A percentile compares a stretch with the other conserved stretches of the same genome.
These are phyloP conservation scores for Lepeophtheirus salmonis DNA, from an alignment of 1,140 invertebrate species.

Conservation along the genomic window DNA sequence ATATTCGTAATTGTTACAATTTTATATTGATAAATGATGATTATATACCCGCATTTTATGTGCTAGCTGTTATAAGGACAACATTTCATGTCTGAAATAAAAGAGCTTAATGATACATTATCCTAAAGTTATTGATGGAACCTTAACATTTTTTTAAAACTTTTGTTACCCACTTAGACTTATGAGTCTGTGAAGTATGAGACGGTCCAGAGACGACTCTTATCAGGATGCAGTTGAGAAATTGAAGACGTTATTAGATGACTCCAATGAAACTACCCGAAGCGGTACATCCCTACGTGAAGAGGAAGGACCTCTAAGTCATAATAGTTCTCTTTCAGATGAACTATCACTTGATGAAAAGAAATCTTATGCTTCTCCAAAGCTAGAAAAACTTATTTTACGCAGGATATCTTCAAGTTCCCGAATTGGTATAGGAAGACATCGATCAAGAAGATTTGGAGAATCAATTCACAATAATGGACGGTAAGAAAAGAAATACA, in stretches of 20 bases:
- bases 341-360: not conserved
- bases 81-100: not conserved
- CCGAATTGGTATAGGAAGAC: too few relatives aligned
- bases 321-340: constrained; percentile 1
- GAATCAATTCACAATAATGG: too few relatives aligned
- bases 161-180: not conserved
- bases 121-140: too few relatives aligned
- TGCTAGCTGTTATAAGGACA: not conserved
- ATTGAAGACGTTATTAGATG: not conserved
- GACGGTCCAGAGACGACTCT: not conserved
- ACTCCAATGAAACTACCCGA: not conserved
- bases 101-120: not conserved
- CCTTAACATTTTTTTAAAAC: not conserved
- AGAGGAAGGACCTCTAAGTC: not conserved
- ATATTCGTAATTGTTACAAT: not conserved
- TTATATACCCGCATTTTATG: not conserved
- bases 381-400: too few relatives aligned
- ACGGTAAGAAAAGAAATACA: too few relatives aligned
- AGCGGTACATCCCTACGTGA: not conserved
- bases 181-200: not conserved
- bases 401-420: too few relatives aligned
- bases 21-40: not conserved
- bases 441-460: too few relatives aligned
- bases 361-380: too few relatives aligned
- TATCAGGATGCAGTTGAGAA: not conserved